phyloP scores from a whole-genome alignment of 2,113 vertebrate species.

The Triplophysa dalaica region DNA sequence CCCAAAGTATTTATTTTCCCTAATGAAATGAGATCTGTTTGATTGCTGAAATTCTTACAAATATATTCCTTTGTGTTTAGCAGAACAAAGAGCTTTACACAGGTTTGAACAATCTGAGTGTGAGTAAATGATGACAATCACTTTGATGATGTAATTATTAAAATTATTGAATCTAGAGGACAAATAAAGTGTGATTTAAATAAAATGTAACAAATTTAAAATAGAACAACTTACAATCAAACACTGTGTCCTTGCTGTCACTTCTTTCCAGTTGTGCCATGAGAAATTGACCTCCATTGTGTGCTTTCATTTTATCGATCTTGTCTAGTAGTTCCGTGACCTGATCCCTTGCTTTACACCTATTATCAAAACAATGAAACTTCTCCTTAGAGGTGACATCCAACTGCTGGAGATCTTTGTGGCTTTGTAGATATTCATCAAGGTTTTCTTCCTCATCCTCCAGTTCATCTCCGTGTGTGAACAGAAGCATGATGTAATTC shows the following conservation, averaged over 20 bases:
- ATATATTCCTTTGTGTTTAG: too few species aligned
- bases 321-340: neutral
- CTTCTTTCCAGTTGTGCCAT: neutral
- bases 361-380: constrained; percentile 26
- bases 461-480: constrained; percentile 22
- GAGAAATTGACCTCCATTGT: neutral
- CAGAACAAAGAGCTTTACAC: too few species aligned
- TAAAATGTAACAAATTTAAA: too few species aligned
- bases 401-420: neutral
- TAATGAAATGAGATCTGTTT: too few species aligned
- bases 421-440: neutral
- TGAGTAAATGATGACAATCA: too few species aligned
- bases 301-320: neutral
- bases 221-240: too few species aligned
- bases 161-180: too few species aligned
- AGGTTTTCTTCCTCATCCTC: constrained; percentile 6
- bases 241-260: neutral
- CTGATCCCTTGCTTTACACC: neutral
- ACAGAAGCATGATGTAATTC: constrained; percentile 24
- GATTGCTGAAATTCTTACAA: too few species aligned
- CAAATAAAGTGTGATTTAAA: neutral
- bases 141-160: too few species aligned
- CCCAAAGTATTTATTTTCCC: too few species aligned
- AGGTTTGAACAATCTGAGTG: too few species aligned
- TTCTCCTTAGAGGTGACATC: neutral